Evolutionary conservation across 2,797 vertebrate species (phyloP).

Genomic region (Sebastiscus tertius): DNA sequence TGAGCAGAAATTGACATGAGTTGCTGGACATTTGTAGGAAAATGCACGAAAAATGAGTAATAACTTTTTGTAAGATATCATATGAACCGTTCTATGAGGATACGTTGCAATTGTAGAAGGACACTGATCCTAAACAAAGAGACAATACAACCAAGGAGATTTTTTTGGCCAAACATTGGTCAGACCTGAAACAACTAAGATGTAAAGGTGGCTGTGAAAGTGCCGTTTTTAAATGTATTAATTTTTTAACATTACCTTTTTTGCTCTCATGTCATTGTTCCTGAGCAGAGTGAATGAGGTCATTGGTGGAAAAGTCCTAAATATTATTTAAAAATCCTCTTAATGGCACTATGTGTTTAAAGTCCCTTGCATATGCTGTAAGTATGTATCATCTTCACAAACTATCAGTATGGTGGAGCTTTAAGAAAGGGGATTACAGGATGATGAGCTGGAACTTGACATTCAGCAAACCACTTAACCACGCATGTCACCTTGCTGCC

Average conservation of each 20-base stretch:
- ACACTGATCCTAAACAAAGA: conserved; percentile 11
- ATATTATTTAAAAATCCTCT: background rate
- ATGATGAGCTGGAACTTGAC: conserved; percentile 53
- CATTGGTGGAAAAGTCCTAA: background rate
- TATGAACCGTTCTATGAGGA: too few species aligned
- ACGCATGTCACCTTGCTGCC: conserved; percentile 38
- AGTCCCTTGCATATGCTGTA: background rate
- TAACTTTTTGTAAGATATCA: too few species aligned
- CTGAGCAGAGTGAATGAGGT: background rate
- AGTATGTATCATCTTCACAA: conserved; percentile 10
- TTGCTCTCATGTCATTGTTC: background rate
- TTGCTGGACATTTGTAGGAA: background rate
- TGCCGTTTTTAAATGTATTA: background rate
- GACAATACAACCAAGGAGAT: background rate
- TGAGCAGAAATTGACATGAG: too few species aligned
- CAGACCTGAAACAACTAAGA: background rate
- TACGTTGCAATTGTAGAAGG: background rate
- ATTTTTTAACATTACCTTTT: background rate
- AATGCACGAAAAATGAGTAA: background rate
- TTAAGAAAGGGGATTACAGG: conserved; percentile 42
- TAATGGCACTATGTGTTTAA: background rate
- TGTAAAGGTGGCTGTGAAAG: background rate
- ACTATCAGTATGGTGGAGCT: conserved; percentile 26
- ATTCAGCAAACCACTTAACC: conserved; percentile 60
- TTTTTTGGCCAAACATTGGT: background rate